phyloP scores from a whole-genome alignment of 2,888 invertebrate species.

The Cheilosia variabilis region DNA sequence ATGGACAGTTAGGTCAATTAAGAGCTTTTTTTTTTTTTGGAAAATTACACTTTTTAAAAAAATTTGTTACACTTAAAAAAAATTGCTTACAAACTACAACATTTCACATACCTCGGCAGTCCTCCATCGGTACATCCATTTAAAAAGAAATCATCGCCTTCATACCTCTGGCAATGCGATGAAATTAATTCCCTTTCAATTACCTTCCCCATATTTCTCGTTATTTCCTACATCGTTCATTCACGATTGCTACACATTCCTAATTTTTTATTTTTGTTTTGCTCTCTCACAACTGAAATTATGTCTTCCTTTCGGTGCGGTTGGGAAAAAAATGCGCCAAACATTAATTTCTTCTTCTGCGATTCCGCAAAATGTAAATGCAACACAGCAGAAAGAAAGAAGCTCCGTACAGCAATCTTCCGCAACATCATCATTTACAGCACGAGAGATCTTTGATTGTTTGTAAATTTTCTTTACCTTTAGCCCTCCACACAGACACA shows the following conservation, averaged over 20 bases:
- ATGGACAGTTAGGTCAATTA: no score
- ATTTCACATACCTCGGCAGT: background rate
- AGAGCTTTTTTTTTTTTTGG: no score
- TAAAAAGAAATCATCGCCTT: slow-evolving; percentile 18
- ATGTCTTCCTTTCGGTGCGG: slow-evolving; percentile 56
- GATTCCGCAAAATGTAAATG: slow-evolving; percentile 61
- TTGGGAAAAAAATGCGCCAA: slow-evolving; percentile 52
- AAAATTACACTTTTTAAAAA: no score
- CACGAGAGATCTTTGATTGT: slow-evolving; percentile 57
- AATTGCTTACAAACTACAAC: background rate
- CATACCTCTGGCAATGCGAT: slow-evolving; percentile 33
- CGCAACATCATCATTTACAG: slow-evolving; percentile 56
- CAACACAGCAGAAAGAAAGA: slow-evolving; percentile 16
- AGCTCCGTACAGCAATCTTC: slow-evolving; percentile 39
- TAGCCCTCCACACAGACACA: slow-evolving; percentile 24
- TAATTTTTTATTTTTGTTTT: slow-evolving; percentile 9
- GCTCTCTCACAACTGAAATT: slow-evolving; percentile 43
- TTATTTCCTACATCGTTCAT: slow-evolving; percentile 52
- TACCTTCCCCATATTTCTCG: slow-evolving; percentile 39
- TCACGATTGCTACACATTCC: slow-evolving; percentile 64
- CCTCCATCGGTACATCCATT: background rate
- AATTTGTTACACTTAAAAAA: no score
- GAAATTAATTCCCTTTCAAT: slow-evolving; percentile 54
- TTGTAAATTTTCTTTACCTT: slow-evolving; percentile 49
- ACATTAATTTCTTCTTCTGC: slow-evolving; percentile 33